Base-by-base conservation (phyloP, 2,113 vertebrate genomes). In the Cichladusa arquata region DNA sequence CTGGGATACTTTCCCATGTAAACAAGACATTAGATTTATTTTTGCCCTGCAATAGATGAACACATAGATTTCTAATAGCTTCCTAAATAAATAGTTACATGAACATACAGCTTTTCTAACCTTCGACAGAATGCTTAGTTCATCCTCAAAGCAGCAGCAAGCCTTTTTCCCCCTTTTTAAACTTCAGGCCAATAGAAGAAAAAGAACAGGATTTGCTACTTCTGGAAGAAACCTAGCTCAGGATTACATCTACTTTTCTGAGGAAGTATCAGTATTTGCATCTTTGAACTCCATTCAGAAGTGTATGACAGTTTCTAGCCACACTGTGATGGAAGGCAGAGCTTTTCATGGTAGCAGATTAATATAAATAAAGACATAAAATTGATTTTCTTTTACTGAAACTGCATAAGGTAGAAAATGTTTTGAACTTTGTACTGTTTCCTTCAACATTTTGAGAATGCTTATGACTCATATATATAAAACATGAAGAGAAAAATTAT, bases 131-230 rank as follows among this genome's bases (percentile, higher is more conserved):
- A 77, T 29, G 34, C 2, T 60, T 76, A 62, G 33, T 67, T 84
- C 48, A 50, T 31, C 16, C 28, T 71, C 61, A 86, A n/a, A 78
- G 31, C 13, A 70, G 23, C 10, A 60, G 20, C 8, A 16, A 64
- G 9, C 1, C 2, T 9, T 23, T 28, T 1, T 1, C 0, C 0
- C 2, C 8, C 8, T 20, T 42, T 29, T 40, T 61, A 2, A 25
- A 51, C 8, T 72, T 60, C 45, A 53, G 8, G 18, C 3, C 26
- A 70, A 19, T 4, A 50, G 51, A 14, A 80, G 14, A 48, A 57
- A 61, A 88, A 61, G 14, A 58, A 29, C 4, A 47, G 28, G 23
- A 65, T 65, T 69, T 73, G 3, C 11, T 16, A 2, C 6, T 47
- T 78, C 44, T 53, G 19, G 3, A 4, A 61, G 54, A 81, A 56